phyloP scores from a whole-genome alignment of 2,888 invertebrate genomes.

The Macrostomum cliftonense region DNA sequence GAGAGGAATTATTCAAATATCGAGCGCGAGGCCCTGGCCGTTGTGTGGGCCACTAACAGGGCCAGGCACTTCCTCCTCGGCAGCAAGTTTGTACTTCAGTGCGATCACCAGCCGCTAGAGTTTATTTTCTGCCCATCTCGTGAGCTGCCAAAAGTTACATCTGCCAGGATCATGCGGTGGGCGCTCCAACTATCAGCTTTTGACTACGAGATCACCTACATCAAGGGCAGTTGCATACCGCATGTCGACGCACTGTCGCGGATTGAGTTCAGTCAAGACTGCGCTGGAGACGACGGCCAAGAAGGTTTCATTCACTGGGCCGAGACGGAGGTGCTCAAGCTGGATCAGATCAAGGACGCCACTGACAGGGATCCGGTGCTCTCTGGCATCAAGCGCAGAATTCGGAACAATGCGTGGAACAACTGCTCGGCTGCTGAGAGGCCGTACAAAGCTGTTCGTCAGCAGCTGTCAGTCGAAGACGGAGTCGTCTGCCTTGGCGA shows the following conservation, averaged over 20 bases:
- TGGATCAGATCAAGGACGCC: no score
- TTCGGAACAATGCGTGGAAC: no score
- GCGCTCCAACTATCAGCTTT: constrained; percentile 4
- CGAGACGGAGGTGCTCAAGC: no score
- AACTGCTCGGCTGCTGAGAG: not conserved
- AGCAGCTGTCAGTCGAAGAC: constrained; percentile 2
- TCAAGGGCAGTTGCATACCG: constrained; percentile 5
- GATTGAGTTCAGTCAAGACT: no score
- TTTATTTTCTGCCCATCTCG: constrained; percentile 2
- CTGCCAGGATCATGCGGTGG: constrained; percentile 2
- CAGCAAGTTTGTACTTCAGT: constrained; percentile 4
- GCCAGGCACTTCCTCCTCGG: constrained; percentile 6
- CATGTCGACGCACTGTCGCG: constrained; percentile 9
- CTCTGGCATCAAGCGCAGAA: no score
- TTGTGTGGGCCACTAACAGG: constrained; percentile 7
- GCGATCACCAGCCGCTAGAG: constrained; percentile 6
- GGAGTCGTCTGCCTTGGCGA: constrained; percentile 4
- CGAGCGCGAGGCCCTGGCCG: constrained; percentile 7
- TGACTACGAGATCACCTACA: constrained; percentile 7
- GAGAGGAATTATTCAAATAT: constrained; percentile 7
- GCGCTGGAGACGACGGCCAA: no score
- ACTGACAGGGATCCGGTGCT: no score
- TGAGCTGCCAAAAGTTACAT: constrained; percentile 3
- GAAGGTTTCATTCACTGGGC: no score
- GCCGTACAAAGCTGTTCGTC: constrained; percentile 3